Conservation (phyloP, 2,888 invertebrate species). For the Chrysolina oricalcia region DNA sequence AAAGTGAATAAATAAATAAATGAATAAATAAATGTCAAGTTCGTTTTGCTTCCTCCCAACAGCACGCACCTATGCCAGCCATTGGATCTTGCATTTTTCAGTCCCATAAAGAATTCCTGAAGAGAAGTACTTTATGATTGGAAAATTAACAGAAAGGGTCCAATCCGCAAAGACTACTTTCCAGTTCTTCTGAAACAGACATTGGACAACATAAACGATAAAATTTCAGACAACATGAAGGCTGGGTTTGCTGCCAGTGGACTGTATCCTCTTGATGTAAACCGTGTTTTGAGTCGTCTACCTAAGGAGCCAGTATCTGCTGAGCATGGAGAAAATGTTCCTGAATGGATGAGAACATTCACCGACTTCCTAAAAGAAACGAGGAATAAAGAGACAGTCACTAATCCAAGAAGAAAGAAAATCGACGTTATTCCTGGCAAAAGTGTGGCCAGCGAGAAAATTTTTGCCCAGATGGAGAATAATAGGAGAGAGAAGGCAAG, state of each 20-base stretch:
- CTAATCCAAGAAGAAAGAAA: constrained; percentile 25
- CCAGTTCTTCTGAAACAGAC: constrained; percentile 23
- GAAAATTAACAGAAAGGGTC: no score
- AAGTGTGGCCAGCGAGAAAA: constrained; percentile 20
- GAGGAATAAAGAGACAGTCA: constrained; percentile 22
- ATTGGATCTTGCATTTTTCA: background rate
- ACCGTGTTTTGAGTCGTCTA: constrained; percentile 29
- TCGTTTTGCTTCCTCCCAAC: background rate
- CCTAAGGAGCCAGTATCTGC: constrained; percentile 10
- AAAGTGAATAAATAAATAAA: no score
- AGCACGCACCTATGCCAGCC: background rate
- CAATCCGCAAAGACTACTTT: constrained; percentile 24
- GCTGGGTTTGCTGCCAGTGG: constrained; percentile 26
- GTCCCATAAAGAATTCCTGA: background rate
- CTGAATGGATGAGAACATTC: constrained; percentile 27
- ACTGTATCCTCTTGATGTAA: constrained; percentile 21
- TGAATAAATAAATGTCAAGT: no score
- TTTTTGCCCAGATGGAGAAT: constrained; percentile 20
- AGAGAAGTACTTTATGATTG: background rate
- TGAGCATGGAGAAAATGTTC: constrained; percentile 17
- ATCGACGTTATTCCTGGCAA: constrained; percentile 17
- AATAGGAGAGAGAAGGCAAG: constrained; percentile 14
- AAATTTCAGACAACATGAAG: constrained; percentile 24
- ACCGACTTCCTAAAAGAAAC: constrained; percentile 11
- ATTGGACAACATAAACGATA: constrained; percentile 20